These are phyloP conservation scores for Carterocephalus palaemon DNA, from an alignment of 2,888 invertebrate genomes.

Conservation along the genomic window DNA sequence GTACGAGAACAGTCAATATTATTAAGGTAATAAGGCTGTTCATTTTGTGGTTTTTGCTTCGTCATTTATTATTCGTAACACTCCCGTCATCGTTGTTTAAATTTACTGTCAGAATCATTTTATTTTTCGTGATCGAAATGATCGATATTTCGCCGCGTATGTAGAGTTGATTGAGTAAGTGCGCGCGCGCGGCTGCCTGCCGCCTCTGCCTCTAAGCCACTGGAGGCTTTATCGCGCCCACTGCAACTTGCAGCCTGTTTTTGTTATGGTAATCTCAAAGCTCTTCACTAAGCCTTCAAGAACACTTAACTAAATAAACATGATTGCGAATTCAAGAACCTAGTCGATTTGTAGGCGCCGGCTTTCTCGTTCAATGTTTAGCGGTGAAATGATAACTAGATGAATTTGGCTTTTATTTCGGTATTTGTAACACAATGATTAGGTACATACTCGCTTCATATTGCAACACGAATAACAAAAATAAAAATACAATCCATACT, in stretches of 20 bases:
- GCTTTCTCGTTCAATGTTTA: conserved; percentile 17
- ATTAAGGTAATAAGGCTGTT: conserved; percentile 38
- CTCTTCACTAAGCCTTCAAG: conserved; percentile 57
- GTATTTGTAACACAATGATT: conserved; percentile 10
- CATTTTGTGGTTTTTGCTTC: conserved; percentile 43
- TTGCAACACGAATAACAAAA: too few species aligned
- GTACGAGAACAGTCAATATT: conserved; percentile 37
- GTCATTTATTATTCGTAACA: conserved; percentile 22
- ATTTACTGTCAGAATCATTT: conserved; percentile 16
- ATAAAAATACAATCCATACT: too few species aligned
- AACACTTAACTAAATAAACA: conserved; percentile 49
- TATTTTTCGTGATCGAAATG: not conserved
- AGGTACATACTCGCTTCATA: too few species aligned
- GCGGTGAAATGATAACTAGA: conserved; percentile 9
- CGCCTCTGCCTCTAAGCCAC: conserved; percentile 65
- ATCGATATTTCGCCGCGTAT: conserved; percentile 16
- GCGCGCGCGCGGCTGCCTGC: conserved; percentile 71
- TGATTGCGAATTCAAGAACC: conserved; percentile 26
- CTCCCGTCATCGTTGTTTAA: conserved; percentile 14
- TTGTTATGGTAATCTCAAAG: conserved; percentile 65
- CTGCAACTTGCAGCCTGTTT: conserved; percentile 65
- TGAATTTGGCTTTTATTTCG: not conserved
- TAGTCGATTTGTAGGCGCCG: conserved; percentile 24
- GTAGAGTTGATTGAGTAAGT: conserved; percentile 23
- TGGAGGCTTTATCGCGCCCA: conserved; percentile 66